Evolutionary conservation across 2,797 vertebrate genomes (phyloP), one percentile per base, ranked within the genome.

Genomic region (Neomorphus geoffroyi): DNA sequence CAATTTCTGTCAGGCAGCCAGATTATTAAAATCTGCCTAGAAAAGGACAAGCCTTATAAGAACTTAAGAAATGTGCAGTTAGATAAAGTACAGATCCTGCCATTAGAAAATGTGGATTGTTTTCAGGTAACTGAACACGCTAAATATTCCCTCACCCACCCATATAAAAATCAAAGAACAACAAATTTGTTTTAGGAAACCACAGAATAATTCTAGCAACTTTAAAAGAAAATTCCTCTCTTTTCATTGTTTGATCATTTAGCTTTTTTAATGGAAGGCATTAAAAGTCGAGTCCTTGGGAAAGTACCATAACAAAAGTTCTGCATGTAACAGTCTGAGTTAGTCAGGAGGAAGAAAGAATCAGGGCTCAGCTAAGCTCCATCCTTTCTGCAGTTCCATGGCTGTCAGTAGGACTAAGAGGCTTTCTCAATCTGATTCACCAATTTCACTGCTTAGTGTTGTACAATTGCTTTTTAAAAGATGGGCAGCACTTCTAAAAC

Each of bases 1-100:
- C 74, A 9, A 7, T 64, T 86, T 73, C 90, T 92, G 86, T 92
- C 92, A 94, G 58, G 9, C 43, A 81, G 88, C 33, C 88, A 92
- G 73, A 84, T 84, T 86, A 92, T 30, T 66, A 61, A 58, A 92
- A 93, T 33, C 58, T 61, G 43, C 46, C 84, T 66, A 60, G 28
- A 88, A 85, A 41, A 72, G 35, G 37, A 33, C 37, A 73, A 79
- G 30, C 53, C n/a, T 62, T 71, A 67, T 4, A 54, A 79, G 62
- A 92, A 66, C 26, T 5, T 48, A 37, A 69, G 41, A 79, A 81
- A 79, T 12, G 15, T 57, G 28, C 24, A 54, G 56, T 70, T 77
- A 48, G 45, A 81, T 24, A 57, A 72, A 65, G 39, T 10, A 39
- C 43, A 83, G 30, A 27, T 66, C 45, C 57, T 33, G 33, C 58